Evolutionary conservation across 2,113 vertebrate genomes (phyloP).

Genomic region (Ictalurus punctatus): DNA sequence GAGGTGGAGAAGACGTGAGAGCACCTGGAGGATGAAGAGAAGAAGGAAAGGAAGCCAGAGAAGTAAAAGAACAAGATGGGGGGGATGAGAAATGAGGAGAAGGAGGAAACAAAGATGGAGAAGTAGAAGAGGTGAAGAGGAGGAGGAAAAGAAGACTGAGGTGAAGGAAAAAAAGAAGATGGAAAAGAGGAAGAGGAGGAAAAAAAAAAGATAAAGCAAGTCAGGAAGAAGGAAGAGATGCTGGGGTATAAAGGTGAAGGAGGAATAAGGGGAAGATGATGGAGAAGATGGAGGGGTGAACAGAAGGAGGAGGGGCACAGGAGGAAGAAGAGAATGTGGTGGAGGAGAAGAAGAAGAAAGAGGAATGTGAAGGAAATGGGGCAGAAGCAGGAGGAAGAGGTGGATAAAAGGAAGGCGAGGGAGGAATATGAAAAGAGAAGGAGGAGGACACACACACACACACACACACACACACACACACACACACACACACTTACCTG

Average conservation of each 20-base stretch:
- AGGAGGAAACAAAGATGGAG: neutral
- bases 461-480: too few species aligned
- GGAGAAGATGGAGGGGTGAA: neutral
- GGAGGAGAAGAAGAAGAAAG: too few species aligned
- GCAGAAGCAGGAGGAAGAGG: neutral
- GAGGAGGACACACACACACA: neutral
- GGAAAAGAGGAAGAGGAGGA: neutral
- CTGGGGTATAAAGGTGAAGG: neutral
- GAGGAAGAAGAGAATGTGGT: too few species aligned
- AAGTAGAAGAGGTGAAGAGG: neutral
- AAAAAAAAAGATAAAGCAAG: neutral
- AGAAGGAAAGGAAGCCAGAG: neutral
- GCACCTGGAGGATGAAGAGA: neutral
- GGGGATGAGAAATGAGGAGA: neutral
- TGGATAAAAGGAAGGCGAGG: neutral
- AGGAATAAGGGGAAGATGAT: neutral
- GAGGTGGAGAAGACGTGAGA: too few species aligned
- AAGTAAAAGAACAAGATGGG: neutral
- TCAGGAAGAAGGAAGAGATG: neutral
- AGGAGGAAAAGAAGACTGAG: neutral
- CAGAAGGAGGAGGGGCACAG: neutral
- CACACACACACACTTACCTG: too few species aligned
- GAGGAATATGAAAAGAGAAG: neutral
- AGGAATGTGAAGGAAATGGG: too few species aligned
- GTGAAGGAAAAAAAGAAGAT: neutral